These are phyloP conservation scores for Lacerta bilineata DNA, from an alignment of 2,797 vertebrate species.

Conservation along the genomic window DNA sequence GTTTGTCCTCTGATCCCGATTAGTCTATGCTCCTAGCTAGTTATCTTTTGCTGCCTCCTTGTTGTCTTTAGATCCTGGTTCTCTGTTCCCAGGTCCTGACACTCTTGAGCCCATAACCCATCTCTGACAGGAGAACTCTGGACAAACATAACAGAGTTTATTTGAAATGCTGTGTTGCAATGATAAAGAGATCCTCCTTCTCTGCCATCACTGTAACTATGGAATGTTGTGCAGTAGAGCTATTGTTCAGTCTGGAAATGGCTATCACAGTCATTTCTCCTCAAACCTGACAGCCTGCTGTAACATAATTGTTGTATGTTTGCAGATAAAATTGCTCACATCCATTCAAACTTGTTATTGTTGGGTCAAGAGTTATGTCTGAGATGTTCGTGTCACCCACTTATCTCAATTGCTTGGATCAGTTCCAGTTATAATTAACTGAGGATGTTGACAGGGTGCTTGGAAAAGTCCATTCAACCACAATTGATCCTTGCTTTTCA, in stretches of 20 bases:
- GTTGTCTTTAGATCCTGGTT: too few species aligned
- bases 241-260: neutral
- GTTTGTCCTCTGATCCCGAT: too few species aligned
- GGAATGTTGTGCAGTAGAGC: neutral
- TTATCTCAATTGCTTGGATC: neutral
- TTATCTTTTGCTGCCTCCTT: too few species aligned
- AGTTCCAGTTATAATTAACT: neutral
- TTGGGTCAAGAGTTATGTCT: neutral
- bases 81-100: too few species aligned
- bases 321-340: neutral
- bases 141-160: neutral
- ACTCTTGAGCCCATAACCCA: too few species aligned
- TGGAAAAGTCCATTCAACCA: neutral
- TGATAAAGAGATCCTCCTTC: neutral
- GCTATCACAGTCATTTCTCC: neutral
- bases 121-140: neutral
- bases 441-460: neutral
- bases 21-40: too few species aligned
- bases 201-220: neutral
- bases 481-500: neutral
- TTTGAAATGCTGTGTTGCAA: neutral
- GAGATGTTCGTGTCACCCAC: neutral
- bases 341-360: neutral
- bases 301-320: neutral
- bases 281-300: neutral